Percentiles rank a stretch among this genome's conserved stretches.
These are phyloP conservation scores for Eulemur rufifrons DNA, from an alignment of 2,113 vertebrate genomes.

Conservation along the genomic window DNA sequence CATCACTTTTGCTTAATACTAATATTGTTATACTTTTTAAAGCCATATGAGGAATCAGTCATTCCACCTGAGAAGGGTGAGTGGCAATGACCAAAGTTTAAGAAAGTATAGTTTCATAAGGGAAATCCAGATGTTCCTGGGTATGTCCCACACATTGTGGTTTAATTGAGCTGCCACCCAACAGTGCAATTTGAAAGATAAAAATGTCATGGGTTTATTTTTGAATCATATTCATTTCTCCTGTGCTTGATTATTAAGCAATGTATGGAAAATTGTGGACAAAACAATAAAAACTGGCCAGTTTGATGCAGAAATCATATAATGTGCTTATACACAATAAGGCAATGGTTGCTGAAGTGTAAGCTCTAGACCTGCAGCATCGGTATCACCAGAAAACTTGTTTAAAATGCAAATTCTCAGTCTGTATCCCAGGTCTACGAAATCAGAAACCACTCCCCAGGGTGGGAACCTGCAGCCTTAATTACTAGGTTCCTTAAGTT, in stretches of 20 bases:
- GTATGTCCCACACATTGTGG: background rate
- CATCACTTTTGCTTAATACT: background rate
- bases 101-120: background rate
- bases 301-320: background rate
- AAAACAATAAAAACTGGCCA: background rate
- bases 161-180: background rate
- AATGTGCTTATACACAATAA: background rate
- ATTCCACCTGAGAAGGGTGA: background rate
- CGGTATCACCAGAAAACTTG: too few species aligned
- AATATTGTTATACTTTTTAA: background rate
- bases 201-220: background rate
- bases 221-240: background rate
- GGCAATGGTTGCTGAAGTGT: background rate
- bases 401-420: too few species aligned
- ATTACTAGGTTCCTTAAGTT: too few species aligned
- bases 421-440: too few species aligned
- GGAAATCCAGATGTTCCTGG: background rate
- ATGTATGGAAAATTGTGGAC: background rate
- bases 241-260: background rate
- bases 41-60: background rate
- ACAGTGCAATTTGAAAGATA: background rate
- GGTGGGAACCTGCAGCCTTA: too few species aligned
- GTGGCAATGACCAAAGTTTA: background rate
- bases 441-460: too few species aligned
- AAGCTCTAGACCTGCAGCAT: background rate